Base-by-base conservation (phyloP, 2,888 invertebrate genomes). In the Habroteleia sp. region DNA sequence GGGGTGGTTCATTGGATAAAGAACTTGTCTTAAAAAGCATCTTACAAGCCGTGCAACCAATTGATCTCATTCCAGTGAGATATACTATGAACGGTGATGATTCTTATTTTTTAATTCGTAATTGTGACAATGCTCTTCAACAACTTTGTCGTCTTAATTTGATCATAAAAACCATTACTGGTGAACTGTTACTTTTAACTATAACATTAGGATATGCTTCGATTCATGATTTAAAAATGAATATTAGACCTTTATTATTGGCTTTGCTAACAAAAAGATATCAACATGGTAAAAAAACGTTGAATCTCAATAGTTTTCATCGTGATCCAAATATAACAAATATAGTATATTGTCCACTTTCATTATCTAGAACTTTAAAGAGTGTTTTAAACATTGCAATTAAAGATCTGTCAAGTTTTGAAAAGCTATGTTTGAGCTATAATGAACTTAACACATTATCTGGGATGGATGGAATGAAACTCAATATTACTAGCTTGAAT, bases 61-160 rank as follows among this genome's bases (percentile, higher is more conserved):
- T 88, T 0, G 90, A 91, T 78, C 83, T 91, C 14, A 89, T 91
- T 58, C 91, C 91, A 2, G 89, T 91, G 0, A 82, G 80, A n/a
- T 90, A 89, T 78, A 89, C 88, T 76, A 69, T 79, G 3, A 77
- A 78, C 3, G 87, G 85, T 1, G 81, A 85, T 2, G 87, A 87
- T 41, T 84, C 88, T 0, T 86, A 82, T 54, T 91, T 91, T 76
- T 79, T 91, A 29, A 89, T 89, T 1, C 79, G 87, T 65, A 91
- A 90, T 79, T 91, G 91, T 78, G 89, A 89, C 5, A 75, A 85
- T 1, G 91, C 91, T 0, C 82, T 91, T n/a, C 88, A 89, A 46
- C 89, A 88, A 79, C 78, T 91, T 0, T 90, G 90, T 56, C 85
- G 85, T 23, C 85, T 87, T 20, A 90, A 89, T 78, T 84, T 91